Percentiles rank a stretch among this genome's conserved stretches.
Evolutionary conservation across 2,888 invertebrate species (phyloP).

Genomic region (Corbicula japonica): DNA sequence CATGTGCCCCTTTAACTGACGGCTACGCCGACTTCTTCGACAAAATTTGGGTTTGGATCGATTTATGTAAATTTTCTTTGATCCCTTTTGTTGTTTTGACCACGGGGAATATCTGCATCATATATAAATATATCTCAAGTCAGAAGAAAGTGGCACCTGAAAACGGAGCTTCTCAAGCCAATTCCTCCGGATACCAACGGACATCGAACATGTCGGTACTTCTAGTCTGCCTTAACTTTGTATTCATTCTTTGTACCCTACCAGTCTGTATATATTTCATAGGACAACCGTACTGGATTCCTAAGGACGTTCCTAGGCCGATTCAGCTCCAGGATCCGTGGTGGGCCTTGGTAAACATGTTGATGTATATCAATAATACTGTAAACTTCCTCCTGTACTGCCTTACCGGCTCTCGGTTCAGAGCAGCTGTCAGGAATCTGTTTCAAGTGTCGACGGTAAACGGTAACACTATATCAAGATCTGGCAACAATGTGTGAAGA

Average conservation of each 20-base stretch:
- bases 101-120: conserved; percentile 74
- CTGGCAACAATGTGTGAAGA: too few relatives aligned
- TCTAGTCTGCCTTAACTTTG: conserved; percentile 67
- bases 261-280: conserved; percentile 52
- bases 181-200: conserved; percentile 6
- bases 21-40: conserved; percentile 62
- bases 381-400: conserved; percentile 74
- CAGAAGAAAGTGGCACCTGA: conserved; percentile 22
- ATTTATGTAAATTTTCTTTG: conserved; percentile 73
- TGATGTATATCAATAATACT: conserved; percentile 75
- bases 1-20: conserved; percentile 48
- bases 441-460: too few relatives aligned
- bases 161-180: neutral
- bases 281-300: conserved; percentile 58
- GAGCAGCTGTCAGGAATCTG: conserved; percentile 61
- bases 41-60: conserved; percentile 76
- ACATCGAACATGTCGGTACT: conserved; percentile 72
- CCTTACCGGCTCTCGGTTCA: conserved; percentile 72
- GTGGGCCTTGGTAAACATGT: conserved; percentile 67
- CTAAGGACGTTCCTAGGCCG: conserved; percentile 29
- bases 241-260: conserved; percentile 65
- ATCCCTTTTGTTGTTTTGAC: conserved; percentile 75
- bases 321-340: conserved; percentile 45
- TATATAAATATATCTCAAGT: conserved; percentile 55
- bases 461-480: too few relatives aligned